phyloP scores from a whole-genome alignment of 2,888 invertebrate genomes.

The Cephus pygmeus region DNA sequence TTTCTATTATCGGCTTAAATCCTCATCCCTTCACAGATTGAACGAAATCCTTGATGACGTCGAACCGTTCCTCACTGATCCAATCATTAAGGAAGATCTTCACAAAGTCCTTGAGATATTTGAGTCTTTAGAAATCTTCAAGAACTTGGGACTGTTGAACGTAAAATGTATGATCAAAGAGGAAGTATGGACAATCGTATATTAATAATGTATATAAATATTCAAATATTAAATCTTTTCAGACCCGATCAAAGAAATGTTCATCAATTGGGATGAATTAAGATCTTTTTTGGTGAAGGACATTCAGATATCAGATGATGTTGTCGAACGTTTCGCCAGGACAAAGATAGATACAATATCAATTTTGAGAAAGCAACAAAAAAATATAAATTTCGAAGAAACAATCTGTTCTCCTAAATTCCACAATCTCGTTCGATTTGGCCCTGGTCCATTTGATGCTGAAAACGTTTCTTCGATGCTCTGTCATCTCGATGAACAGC shows the following conservation, averaged over 20 bases:
- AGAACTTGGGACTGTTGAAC: constrained; percentile 66
- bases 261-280: constrained; percentile 57
- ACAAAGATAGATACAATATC: constrained; percentile 58
- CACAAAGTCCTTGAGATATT: constrained; percentile 63
- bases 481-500: constrained; percentile 66
- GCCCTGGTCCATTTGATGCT: constrained; percentile 38
- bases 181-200: neutral
- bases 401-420: constrained; percentile 57
- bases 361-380: constrained; percentile 52
- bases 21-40: constrained; percentile 59
- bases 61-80: constrained; percentile 64
- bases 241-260: constrained; percentile 56
- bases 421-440: constrained; percentile 50
- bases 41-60: constrained; percentile 66
- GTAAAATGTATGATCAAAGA: constrained; percentile 64
- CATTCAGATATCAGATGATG: constrained; percentile 43
- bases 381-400: constrained; percentile 48
- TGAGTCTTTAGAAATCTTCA: constrained; percentile 65
- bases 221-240: constrained; percentile 52
- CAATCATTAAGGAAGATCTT: constrained; percentile 64
- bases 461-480: constrained; percentile 65
- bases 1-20: neutral
- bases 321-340: constrained; percentile 43
- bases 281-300: constrained; percentile 46
- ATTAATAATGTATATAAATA: constrained; percentile 9